Base-by-base conservation (phyloP, 2,888 invertebrate genomes). In the Morinoia aosen region DNA sequence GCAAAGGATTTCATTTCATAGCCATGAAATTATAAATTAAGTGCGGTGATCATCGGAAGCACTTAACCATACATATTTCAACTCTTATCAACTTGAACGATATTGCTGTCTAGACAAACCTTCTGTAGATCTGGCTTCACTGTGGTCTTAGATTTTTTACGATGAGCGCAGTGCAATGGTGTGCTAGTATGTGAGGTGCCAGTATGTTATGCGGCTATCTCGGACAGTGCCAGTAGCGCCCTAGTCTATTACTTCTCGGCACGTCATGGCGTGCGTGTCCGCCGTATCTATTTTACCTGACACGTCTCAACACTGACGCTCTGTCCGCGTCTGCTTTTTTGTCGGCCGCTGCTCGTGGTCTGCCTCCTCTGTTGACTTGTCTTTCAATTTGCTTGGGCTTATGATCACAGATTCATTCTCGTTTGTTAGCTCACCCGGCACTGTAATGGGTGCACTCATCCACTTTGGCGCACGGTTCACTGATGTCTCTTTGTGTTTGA, bases 261-360 rank as follows among this genome's bases (percentile, higher is more conserved):
- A 93, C 93, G 93, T n/a, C 57, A 93, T 93, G 8, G 93, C 93
- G 56, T 93, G 93, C 90, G 40, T 90, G 90, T 90, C 90, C 39
- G 19, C 12, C 40, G 90, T 90, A 40, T 90, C 90, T 90, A 48
- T 90, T 39, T 90, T 40, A 90, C 39, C 90, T 33, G 76, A 76
- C 76, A 76, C 76, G 76, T 76, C 76, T 76, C 76, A 33, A 76
- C 76, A 76, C 76, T 33, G 76, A 76, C 76, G 25, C 76, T 16
- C 76, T 33, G 76, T 76, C 10, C 76, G 76, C 76, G 1, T 76
- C 25, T 76, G 76, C 33, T 76, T 76, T 76, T 76, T 76, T 76
- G 76, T 33, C 76, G 76, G 76, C 33, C 76, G 19, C 76, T 76
- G 19, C 76, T 76, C 76, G 76, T 76, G 76, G 33, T 76, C 76